Base-by-base conservation (phyloP, 1,140 invertebrate genomes). In the Neodiprion pinetum region DNA sequence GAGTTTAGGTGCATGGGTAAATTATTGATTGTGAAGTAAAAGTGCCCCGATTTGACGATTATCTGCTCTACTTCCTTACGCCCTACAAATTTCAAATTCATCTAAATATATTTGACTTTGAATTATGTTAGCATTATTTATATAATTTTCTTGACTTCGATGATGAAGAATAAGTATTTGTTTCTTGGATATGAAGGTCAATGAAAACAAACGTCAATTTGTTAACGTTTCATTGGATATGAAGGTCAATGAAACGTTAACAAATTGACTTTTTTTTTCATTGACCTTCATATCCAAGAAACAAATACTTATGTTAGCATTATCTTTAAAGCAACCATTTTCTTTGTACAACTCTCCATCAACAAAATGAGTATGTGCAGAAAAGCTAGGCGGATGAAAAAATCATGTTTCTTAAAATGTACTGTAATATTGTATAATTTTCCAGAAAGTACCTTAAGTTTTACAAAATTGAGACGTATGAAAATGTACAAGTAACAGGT, bases 1-100 rank as follows among this genome's bases (percentile, higher is more conserved):
- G 79, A 77, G 72, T 78, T 78, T 14, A 78, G 66, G 72, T 74
- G 49, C 9, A 47, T 10, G 1, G 79, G 77, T n/a, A 77, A 77
- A 75, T 80, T 80, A 49, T 71, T 66, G 17, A 79, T 47, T 7
- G 65, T 76, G 40, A 78, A 80, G 72, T 80, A 80, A 71, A 80
- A 77, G n/a, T 23, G 70, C 79, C 28, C 74, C 77, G 10, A 80
- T 68, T 67, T 80, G 77, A 70, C 76, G 61, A 73, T 74, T 71
- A 9, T 49, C 70, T 8, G 73, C 71, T 78, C 76, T 80, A 12
- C 47, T 75, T 17, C 73, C 73, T 23, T 77, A 48, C 4, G 79
- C 70, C 61, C 76, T 75, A 21, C 47, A 73, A 14, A 69, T 48
- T 68, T 78, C 76, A 70, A 78, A 80, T 65, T 80, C 74, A 67